Conservation (phyloP, 2,113 vertebrate species). For the Pteruthius melanotis region DNA sequence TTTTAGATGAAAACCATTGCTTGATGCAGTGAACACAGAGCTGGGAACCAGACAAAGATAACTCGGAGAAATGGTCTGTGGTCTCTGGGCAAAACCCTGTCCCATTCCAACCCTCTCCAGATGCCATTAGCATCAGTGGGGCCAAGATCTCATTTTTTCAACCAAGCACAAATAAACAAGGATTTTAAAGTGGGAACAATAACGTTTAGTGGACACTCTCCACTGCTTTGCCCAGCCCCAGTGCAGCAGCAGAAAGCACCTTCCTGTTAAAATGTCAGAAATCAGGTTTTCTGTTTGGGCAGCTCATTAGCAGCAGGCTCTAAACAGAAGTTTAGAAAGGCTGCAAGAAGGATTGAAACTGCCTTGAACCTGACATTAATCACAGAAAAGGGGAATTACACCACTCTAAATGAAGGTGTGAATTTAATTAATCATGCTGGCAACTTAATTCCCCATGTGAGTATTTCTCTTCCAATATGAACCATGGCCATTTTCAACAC, state of each 20-base stretch:
- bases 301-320: neutral
- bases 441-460: neutral
- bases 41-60: neutral
- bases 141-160: neutral
- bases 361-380: neutral
- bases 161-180: neutral
- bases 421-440: constrained; percentile 38
- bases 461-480: neutral
- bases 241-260: neutral
- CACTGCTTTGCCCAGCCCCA: neutral
- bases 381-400: neutral
- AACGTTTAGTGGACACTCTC: neutral
- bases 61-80: neutral
- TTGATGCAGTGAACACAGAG: neutral
- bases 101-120: fast-evolving
- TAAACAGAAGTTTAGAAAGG: neutral
- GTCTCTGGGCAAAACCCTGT: neutral
- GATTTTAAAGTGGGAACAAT: neutral
- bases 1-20: neutral
- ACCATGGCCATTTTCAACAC: neutral
- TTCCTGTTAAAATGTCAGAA: neutral
- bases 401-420: neutral
- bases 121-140: neutral
- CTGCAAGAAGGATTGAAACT: neutral
- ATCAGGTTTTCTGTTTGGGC: neutral